Conservation (phyloP, 2,797 vertebrate species). For the Salarias fasciatus region DNA sequence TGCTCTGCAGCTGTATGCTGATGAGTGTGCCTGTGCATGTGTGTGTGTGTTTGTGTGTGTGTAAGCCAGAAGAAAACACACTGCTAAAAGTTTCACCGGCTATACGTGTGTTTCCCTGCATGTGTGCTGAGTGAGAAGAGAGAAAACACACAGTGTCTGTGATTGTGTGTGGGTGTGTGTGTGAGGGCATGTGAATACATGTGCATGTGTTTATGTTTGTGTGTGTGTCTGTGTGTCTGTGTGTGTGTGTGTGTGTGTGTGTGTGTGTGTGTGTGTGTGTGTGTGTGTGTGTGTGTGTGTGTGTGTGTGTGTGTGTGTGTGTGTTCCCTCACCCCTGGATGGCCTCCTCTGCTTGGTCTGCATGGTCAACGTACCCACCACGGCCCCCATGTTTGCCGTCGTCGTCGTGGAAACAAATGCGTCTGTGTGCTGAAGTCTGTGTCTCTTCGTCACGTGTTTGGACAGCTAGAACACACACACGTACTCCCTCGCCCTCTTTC, state of each 20-base stretch:
- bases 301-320: conserved; percentile 35
- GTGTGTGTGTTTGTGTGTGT: too few species aligned
- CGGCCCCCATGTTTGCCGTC: conserved; percentile 90
- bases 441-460: conserved; percentile 73
- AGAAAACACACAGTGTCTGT: accelerated
- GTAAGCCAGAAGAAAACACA: conserved; percentile 2
- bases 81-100: conserved; percentile 31
- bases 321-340: conserved; percentile 90
- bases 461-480: conserved; percentile 40
- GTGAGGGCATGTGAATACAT: too few species aligned
- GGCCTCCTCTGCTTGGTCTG: conserved; percentile 92
- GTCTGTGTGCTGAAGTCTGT: conserved; percentile 70
- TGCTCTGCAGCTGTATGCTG: conserved; percentile 1
- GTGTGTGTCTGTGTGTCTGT: neutral
- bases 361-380: conserved; percentile 96
- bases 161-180: too few species aligned
- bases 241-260: neutral
- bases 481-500: conserved; percentile 41
- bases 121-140: neutral
- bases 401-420: conserved; percentile 80
- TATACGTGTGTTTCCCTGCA: conserved; percentile 1
- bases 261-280: neutral
- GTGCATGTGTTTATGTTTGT: too few species aligned
- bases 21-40: too few species aligned
- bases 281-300: conserved; percentile 7